Evolutionary conservation across 2,888 invertebrate species (phyloP).

Genomic region (Caenorhabditis sp.): DNA sequence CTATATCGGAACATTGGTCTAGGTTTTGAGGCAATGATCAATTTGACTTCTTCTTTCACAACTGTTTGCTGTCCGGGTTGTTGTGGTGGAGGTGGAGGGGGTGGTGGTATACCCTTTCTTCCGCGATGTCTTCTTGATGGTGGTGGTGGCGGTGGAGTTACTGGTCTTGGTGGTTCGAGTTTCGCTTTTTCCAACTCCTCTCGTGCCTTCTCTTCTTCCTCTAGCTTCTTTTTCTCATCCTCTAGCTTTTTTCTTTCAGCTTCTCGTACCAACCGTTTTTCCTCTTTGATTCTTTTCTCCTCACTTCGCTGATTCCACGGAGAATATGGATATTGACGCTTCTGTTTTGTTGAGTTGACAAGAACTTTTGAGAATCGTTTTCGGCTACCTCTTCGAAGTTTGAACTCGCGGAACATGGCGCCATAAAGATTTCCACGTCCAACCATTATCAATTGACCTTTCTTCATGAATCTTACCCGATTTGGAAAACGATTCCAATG

Average conservation of each 20-base stretch:
- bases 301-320: background rate
- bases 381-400: background rate
- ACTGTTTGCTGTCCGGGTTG: slow-evolving; percentile 9
- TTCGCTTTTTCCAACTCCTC: background rate
- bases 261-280: background rate
- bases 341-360: slow-evolving; percentile 5
- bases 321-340: background rate
- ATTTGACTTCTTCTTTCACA: slow-evolving; percentile 30
- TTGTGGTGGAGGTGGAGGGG: background rate
- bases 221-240: background rate
- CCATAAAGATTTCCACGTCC: background rate
- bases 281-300: background rate
- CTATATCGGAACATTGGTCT: slow-evolving; percentile 15
- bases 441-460: background rate
- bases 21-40: slow-evolving; percentile 22
- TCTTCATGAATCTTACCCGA: background rate
- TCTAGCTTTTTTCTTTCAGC: background rate
- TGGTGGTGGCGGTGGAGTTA: background rate
- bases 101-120: background rate
- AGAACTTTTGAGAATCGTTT: background rate
- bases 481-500: background rate
- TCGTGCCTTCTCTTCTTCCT: background rate
- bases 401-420: background rate
- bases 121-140: slow-evolving; percentile 22
- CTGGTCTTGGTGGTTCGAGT: background rate